phyloP scores from a whole-genome alignment of 2,797 vertebrate species.

The Ispidina lecontei region DNA sequence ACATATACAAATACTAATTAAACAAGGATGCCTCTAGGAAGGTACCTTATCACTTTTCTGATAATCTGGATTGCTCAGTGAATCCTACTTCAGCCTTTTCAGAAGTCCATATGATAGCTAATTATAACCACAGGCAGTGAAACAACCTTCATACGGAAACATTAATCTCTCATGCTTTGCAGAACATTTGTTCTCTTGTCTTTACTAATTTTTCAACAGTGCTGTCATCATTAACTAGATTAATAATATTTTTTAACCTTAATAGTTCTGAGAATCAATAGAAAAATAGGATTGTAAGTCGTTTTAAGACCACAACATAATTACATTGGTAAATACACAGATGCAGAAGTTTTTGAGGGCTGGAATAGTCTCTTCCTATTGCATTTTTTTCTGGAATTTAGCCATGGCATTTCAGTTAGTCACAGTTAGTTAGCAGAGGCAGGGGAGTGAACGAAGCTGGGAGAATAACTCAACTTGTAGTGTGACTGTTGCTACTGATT shows the following conservation, averaged over 20 bases:
- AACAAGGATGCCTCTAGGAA: background rate
- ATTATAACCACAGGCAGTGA: background rate
- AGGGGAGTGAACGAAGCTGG: background rate
- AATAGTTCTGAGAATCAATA: background rate
- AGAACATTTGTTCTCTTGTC: background rate
- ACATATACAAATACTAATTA: background rate
- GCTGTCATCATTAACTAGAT: background rate
- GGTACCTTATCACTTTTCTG: background rate
- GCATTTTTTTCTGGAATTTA: background rate
- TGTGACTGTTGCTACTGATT: background rate
- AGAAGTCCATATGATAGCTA: background rate
- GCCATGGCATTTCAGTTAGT: background rate
- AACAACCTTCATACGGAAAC: background rate
- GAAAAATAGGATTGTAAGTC: background rate
- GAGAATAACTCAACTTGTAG: background rate
- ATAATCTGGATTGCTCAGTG: background rate
- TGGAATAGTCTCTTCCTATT: background rate
- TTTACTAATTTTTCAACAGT: background rate
- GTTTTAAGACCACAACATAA: background rate
- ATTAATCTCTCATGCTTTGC: background rate
- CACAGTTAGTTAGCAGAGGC: background rate
- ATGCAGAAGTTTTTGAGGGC: background rate
- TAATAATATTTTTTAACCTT: background rate
- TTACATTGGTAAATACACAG: background rate
- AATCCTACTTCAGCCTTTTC: background rate